Percentiles rank a stretch among this genome's conserved stretches.
Conservation (phyloP, 2,797 vertebrate genomes). For the Sparus aurata region DNA sequence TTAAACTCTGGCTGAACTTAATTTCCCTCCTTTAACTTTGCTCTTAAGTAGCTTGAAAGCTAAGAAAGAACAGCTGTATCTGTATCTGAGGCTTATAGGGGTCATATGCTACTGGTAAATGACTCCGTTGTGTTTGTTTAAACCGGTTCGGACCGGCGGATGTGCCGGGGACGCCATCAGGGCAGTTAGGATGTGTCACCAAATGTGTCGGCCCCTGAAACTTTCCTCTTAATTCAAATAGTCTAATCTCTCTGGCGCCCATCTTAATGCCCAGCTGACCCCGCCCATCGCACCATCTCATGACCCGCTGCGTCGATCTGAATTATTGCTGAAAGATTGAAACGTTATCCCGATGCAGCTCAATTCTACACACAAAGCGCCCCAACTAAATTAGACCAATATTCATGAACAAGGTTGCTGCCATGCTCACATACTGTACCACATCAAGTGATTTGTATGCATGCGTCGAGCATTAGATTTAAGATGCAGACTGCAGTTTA, state of each 20-base stretch:
- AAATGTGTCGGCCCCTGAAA: conserved; percentile 14
- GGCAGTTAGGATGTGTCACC: neutral
- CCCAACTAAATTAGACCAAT: conserved; percentile 37
- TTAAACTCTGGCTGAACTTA: conserved; percentile 72
- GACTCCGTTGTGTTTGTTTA: conserved; percentile 27
- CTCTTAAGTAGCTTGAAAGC: conserved; percentile 56
- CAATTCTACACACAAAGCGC: conserved; percentile 4
- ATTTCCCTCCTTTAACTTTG: conserved; percentile 57
- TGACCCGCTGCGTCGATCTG: neutral
- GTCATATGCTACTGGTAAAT: conserved; percentile 2
- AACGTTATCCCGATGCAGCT: conserved; percentile 10
- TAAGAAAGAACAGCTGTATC: conserved; percentile 51
- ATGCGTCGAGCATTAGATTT: conserved; percentile 35
- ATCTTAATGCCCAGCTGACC: neutral
- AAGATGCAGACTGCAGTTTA: conserved; percentile 24
- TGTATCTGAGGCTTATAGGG: conserved; percentile 47
- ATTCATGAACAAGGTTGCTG: conserved; percentile 9
- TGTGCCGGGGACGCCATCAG: neutral
- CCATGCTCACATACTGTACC: conserved; percentile 6
- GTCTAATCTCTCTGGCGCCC: conserved; percentile 7
- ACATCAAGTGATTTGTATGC: conserved; percentile 38
- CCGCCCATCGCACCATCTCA: conserved; percentile 16
- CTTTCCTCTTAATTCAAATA: conserved; percentile 21
- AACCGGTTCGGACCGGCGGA: conserved; percentile 7
- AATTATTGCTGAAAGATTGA: conserved; percentile 20